Base-by-base conservation (phyloP, 2,888 invertebrate species). In the Lithophane semibrunnea region DNA sequence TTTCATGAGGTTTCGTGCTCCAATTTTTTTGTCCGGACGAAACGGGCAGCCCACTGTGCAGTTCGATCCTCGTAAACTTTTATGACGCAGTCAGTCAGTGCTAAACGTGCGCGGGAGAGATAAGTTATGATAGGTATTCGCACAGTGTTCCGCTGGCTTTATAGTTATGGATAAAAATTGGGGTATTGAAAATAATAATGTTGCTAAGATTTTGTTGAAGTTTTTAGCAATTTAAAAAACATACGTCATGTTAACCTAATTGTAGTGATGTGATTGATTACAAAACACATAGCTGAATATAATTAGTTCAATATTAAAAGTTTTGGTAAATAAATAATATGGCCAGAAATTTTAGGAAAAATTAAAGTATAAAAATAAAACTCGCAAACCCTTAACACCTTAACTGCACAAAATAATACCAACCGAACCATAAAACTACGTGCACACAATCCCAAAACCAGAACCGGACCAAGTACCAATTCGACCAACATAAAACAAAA, bases 1-100 rank as follows among this genome's bases (percentile, higher is more conserved):
- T 89, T 89, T 89, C 90, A 89, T 89, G 90, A 89, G 88, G 77
- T 80, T 78, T 58, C 73, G 80, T 90, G 89, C 89, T 90, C 89
- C 87, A 83, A 82, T 90, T 90, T 90, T 89, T 90, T 88, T 84
- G 79, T 77, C 78, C 74, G 56, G 73, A 75, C 82, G 74, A 78
- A 75, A 77, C 79, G 13, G 67, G 83, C 83, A 73, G 84, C 86
- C 75, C 87, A 85, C 86, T 88, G 90, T 88, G 86, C 90, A 76
- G 86, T 90, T 91, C 84, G 84, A 88, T 86, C 84, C 86, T 90
- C 89, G 83, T 90, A 88, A 91, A 90, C 75, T 89, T 91, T 91
- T 90, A 91, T 88, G 84, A 86, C 79, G 87, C 85, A 87, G 87
- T 88, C 88, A 86, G 75, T 89, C 89, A 88, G 61, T 76, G 75